Base-by-base conservation (phyloP, 2,797 vertebrate species). In the Chelon labrosus region DNA sequence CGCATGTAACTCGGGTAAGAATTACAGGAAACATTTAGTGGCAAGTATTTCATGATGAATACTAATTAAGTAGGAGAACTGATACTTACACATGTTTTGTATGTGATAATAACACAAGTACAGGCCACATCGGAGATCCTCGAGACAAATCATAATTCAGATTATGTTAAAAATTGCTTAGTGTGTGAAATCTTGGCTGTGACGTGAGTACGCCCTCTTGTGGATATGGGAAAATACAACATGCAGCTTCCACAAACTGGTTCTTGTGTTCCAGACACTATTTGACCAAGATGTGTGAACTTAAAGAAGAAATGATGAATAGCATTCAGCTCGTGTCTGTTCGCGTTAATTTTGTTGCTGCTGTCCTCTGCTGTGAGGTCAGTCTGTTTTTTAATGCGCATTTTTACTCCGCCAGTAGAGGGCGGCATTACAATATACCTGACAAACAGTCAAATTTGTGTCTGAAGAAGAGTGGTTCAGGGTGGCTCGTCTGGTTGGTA, bases 391-490 rank as follows among this genome's bases (percentile, higher is more conserved):
- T 59, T 14, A 3, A 1, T 13, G 4, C 41, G 0, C 6, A 14
- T 16, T 67, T 20, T 12, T 12, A 2, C 19, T 53, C 14, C 11
- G 25, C 77, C 90, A 37, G 7, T 46, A 90, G 91, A 44, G 70
- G 79, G 87, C 84, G 77, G 71, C 42, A 67, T 7, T 10, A 0
- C 7, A 25, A 10, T 1, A 4, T 25, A 4, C 1, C 38, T 4
- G 5, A 54, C 25, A 22, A 22, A 22, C 22, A 22, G 31, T 31
- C 31, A 31, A 3, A 7, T 67, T 52, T 42, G 47, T 49, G 5
- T 20, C 2, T 20, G 67, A 49, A 77, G 89, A 91, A 85, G 85
- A 87, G 42, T 2, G 20, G 27, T 10, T 50, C 47, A 8, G 72
- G 37, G 44, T 12, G 31, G 31, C 31, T 31, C 31, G 31, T 31